A percentile compares a stretch with the other conserved stretches of the same genome.
phyloP scores from a whole-genome alignment of 2,113 vertebrate genomes.

The Pavo muticus region DNA sequence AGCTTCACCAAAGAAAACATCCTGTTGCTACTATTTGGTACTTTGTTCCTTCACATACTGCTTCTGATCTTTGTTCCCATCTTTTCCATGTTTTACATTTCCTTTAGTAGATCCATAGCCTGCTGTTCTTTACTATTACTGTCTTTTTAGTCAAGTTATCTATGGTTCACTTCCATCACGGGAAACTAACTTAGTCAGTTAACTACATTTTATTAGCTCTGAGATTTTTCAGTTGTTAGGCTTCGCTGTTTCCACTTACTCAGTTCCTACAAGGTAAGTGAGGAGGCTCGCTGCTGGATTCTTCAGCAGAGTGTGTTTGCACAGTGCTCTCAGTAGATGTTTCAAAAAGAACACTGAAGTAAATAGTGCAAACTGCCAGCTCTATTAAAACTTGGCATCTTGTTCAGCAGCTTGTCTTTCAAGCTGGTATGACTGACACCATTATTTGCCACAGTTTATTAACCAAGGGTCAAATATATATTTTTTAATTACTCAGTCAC shows the following conservation, averaged over 20 bases:
- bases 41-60: conserved; percentile 3
- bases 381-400: neutral
- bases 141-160: neutral
- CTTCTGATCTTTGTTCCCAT: neutral
- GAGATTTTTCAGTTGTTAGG: neutral
- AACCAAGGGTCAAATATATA: neutral
- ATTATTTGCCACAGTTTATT: neutral
- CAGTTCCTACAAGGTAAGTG: neutral
- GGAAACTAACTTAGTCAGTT: neutral
- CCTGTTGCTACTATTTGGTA: neutral
- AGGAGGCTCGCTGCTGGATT: neutral
- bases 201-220: neutral
- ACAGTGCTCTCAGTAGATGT: neutral
- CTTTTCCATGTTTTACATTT: neutral
- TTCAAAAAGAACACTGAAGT: neutral
- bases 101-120: neutral
- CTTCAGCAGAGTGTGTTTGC: neutral
- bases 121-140: neutral
- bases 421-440: neutral
- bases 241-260: neutral
- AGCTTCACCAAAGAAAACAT: neutral
- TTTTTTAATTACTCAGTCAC: neutral
- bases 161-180: neutral
- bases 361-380: neutral
- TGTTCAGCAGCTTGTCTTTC: neutral